Percentiles rank a stretch among this genome's conserved stretches.
Evolutionary conservation across 2,797 vertebrate genomes (phyloP).

Genomic region (Crenichthys baileyi): DNA sequence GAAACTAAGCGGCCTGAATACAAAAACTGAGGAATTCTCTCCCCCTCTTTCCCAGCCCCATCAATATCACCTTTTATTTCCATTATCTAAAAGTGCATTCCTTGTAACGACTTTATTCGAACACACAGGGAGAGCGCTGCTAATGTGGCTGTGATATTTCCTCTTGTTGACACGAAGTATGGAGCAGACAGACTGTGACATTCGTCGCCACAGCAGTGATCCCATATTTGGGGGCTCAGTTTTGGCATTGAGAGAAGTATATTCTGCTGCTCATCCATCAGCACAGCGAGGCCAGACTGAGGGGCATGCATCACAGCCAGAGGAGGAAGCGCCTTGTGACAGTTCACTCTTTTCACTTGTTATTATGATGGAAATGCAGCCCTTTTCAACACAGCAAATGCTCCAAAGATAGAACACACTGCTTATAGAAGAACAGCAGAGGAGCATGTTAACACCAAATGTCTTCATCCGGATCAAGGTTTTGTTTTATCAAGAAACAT

Average conservation of each 20-base stretch:
- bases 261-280: conserved; percentile 59
- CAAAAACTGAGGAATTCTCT: background rate
- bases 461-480: conserved; percentile 52
- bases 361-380: conserved; percentile 70
- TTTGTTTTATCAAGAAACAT: conserved; percentile 57
- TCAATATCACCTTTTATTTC: conserved; percentile 7
- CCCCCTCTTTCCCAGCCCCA: background rate
- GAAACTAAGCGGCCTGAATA: conserved; percentile 17
- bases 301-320: conserved; percentile 59
- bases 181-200: conserved; percentile 52
- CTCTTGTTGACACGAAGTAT: conserved; percentile 51
- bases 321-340: conserved; percentile 59
- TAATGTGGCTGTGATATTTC: conserved; percentile 64
- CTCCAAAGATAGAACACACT: conserved; percentile 37
- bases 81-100: conserved; percentile 22
- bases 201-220: conserved; percentile 64
- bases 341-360: conserved; percentile 59
- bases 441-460: conserved; percentile 51
- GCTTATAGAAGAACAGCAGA: conserved; percentile 38
- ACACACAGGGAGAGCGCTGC: conserved; percentile 27
- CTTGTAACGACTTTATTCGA: conserved; percentile 40
- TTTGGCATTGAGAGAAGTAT: conserved; percentile 50
- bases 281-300: conserved; percentile 48
- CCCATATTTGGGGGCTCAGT: conserved; percentile 51
- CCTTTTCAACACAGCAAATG: conserved; percentile 29